Evolutionary conservation across 2,888 invertebrate genomes (phyloP).

Genomic region (Rhodophaea formosa): DNA sequence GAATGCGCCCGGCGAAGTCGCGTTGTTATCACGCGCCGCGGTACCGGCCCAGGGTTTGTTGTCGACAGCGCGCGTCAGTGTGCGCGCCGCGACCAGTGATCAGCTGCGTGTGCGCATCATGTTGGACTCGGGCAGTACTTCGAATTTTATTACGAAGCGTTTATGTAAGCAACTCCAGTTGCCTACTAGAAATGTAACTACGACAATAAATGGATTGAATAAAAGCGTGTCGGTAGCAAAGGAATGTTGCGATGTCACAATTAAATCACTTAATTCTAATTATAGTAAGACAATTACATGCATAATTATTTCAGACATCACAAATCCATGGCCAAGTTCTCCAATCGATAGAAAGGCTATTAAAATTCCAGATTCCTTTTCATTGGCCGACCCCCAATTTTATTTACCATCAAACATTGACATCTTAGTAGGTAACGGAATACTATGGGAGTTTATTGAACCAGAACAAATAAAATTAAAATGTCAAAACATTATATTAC

Average conservation of each 20-base stretch:
- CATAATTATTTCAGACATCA: neutral
- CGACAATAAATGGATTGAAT: neutral
- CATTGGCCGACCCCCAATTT: neutral
- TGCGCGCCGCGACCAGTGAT: neutral
- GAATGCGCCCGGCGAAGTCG: neutral
- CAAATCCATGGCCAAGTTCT: neutral
- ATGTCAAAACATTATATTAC: neutral
- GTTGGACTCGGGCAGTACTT: constrained; percentile 3
- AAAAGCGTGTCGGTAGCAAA: neutral
- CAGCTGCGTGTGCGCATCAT: neutral
- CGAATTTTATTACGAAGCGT: constrained; percentile 2
- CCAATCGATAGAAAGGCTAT: neutral
- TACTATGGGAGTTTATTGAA: constrained; percentile 10
- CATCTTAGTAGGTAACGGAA: constrained; percentile 1
- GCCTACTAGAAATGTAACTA: neutral
- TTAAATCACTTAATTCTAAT: neutral
- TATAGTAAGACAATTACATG: neutral
- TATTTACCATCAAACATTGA: neutral
- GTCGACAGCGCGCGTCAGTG: neutral
- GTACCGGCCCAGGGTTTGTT: neutral
- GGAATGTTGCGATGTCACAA: neutral
- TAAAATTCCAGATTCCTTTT: neutral
- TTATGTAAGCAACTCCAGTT: neutral
- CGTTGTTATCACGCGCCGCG: neutral
- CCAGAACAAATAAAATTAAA: constrained; percentile 8